Base-by-base conservation (phyloP, 2,888 invertebrate genomes). In the Andrena bicolor region DNA sequence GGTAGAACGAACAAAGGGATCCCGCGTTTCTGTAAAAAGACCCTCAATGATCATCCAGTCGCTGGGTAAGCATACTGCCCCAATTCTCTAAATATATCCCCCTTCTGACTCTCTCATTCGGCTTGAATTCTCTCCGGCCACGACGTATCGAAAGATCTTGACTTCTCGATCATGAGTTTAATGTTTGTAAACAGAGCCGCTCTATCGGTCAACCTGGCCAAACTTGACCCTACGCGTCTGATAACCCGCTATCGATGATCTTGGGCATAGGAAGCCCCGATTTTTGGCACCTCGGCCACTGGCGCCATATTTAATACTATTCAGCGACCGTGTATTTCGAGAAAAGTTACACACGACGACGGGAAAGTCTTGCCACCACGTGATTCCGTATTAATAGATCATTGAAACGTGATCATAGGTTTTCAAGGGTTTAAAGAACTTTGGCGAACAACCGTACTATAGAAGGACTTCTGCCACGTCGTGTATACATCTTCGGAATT, bases 11-110 rank as follows among this genome's bases (percentile, higher is more conserved):
- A 68, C 28, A 64, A 51, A 26, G 23, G 60, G 41, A 16, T 75
- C 65, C 63, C 35, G 2, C 65, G 35, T 56, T 71, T 49, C 72
- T 69, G 28, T 80, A 82, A 88, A 88, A 84, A 80, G 83, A 84
- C 70, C 72, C 84, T 82, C 76, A 86, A 90, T 69, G 81, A 73
- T 84, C 79, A 68, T 75, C 79, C 76, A 69, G 73, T 73, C 77
- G 82, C 73, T 53, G 83, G 74, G 82, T 78, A 78, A 83, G 83
- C 85, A 75, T 80, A 80, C 87, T 92, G 93, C 87, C 91, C 93
- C 88, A 93, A 92, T 93, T 93, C 89, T 92, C 93, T 93, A 93
- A 90, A 92, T 91, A 91, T 92, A 92, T 53, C 69, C 28, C 80
- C 73, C 82, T 87, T 86, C 85, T 68, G 81, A 88, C 89, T 79